Evolutionary conservation across 2,888 invertebrate genomes (phyloP).

Genomic region (Thysanoteuthis rhombus): DNA sequence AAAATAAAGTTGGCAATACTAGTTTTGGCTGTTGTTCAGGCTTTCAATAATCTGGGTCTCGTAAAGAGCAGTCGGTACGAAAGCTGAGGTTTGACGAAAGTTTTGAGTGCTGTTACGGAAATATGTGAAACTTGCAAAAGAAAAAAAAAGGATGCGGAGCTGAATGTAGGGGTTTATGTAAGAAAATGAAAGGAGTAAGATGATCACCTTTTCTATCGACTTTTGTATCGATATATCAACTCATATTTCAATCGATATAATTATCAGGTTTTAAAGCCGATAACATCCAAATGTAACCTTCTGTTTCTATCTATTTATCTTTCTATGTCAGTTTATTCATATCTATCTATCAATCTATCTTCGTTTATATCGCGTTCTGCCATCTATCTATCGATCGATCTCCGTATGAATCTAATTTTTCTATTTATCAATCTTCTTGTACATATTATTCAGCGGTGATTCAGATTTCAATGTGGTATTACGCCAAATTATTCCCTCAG

Average conservation of each 20-base stretch:
- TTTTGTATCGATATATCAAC: neutral
- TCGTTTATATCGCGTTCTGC: too few species aligned
- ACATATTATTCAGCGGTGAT: too few species aligned
- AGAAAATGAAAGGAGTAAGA: neutral
- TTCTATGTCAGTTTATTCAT: neutral
- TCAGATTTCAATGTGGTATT: too few species aligned
- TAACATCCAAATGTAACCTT: neutral
- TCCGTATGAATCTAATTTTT: neutral
- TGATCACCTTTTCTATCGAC: neutral
- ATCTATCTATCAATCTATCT: neutral
- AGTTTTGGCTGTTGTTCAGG: neutral
- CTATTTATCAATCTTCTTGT: too few species aligned
- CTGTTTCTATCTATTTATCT: neutral
- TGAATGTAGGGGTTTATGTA: neutral
- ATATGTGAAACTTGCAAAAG: neutral
- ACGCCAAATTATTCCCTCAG: too few species aligned
- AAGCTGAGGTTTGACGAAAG: neutral
- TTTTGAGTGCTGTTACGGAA: neutral
- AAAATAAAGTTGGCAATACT: too few species aligned
- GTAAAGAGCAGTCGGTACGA: neutral
- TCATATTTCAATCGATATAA: neutral
- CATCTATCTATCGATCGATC: neutral
- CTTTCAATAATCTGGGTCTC: neutral
- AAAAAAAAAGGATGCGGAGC: neutral
- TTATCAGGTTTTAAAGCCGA: neutral